Base-by-base conservation (phyloP, 2,113 vertebrate genomes). In the Rhinichthys klamathensis region DNA sequence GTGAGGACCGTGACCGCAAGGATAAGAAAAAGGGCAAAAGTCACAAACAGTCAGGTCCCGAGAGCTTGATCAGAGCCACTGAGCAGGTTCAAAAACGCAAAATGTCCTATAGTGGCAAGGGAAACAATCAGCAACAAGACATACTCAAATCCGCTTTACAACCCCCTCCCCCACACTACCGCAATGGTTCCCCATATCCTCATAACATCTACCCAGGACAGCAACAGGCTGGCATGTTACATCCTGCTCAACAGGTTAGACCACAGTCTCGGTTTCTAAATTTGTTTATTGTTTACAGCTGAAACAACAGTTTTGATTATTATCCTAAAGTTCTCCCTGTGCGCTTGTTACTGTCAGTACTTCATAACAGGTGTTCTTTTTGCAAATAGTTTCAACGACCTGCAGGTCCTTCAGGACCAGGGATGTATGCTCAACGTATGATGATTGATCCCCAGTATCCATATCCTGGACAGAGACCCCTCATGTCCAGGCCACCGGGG, bases 1-100 rank as follows among this genome's bases (percentile, higher is more conserved):
- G 94, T 58, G 98, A 99, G 0, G 94, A 96, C 85, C 92, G 92
- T 25, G 98, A 98, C 41, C 96, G 96, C 77, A 95, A 97, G 72
- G 96, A 97, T 81, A 97, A 96, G 88, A 97, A 96, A 84, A 95
- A 95, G 70, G 95, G 91, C 23, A 95, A 97, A 2, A 81, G 92
- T 90, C 82, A 85, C 90, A 75, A 90, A 91, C 7, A 94, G 91
- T 85, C 94, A 77, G 97, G 88, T 90, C 96, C 3, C 77, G 95
- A 94, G 91, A 96, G 90, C 65, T 93, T 51, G 94, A 96, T 84
- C 93, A 95, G 70, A 84, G 94, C 93, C 90, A 95, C 93, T 73
- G 95, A 92, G 92, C 96, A 96, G 65, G 92, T 32, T 85, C 95
- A 67, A 12, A 86, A 88, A 80, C 96, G 89, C 87, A 97, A 93